These are phyloP conservation scores for Mactra quadrangularis DNA, from an alignment of 1,140 invertebrate genomes.

Conservation along the genomic window DNA sequence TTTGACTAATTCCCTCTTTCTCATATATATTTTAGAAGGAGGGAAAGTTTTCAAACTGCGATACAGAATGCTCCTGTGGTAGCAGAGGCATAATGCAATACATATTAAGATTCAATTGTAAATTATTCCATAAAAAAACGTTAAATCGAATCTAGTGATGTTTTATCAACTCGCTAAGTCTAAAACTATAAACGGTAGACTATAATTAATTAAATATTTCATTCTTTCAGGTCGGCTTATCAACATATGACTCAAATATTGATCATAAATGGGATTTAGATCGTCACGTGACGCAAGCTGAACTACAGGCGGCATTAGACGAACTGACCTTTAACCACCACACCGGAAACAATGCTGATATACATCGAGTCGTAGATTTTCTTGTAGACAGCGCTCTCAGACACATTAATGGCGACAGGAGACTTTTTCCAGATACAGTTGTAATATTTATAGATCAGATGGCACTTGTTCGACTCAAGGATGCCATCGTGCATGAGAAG, in stretches of 20 bases:
- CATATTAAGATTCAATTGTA: too few species aligned
- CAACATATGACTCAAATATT: constrained; percentile 10
- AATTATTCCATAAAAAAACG: too few species aligned
- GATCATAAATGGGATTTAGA: constrained; percentile 23
- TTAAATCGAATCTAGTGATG: too few species aligned
- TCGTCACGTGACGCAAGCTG: not conserved
- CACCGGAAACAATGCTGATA: not conserved
- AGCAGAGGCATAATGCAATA: too few species aligned
- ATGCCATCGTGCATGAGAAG: not conserved
- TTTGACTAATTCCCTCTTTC: too few species aligned
- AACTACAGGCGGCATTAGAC: not conserved
- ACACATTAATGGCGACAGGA: not conserved
- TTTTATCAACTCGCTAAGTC: too few species aligned
- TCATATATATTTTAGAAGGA: too few species aligned
- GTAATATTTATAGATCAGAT: constrained; percentile 5
- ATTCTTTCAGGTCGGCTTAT: not conserved
- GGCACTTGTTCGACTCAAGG: not conserved
- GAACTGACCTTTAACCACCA: not conserved
- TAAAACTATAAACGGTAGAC: too few species aligned
- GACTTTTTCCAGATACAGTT: not conserved
- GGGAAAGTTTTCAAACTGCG: too few species aligned
- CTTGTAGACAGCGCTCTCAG: not conserved
- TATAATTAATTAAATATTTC: too few species aligned
- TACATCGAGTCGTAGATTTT: constrained; percentile 17
- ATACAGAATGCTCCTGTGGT: too few species aligned